Evolutionary conservation across 1,140 invertebrate species (phyloP), one percentile per base, ranked within the genome.

Genomic region (Chymomyza costata): DNA sequence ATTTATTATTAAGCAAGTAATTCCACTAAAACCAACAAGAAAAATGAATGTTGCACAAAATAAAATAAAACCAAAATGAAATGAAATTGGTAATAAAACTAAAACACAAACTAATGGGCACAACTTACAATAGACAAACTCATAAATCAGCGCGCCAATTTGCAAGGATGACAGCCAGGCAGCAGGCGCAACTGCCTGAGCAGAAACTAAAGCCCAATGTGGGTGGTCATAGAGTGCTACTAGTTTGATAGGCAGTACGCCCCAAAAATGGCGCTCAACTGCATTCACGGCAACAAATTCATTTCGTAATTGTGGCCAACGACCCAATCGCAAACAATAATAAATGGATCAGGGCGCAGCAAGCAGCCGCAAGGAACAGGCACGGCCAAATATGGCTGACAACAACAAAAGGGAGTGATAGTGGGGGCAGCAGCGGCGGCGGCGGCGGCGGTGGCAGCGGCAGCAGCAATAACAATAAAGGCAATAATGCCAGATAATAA

Each of bases 121-220:
- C 34, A 57, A 62, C 55, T 65, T 60, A 67, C 63, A 65, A 80
- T 73, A 68, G 73, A 80, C 64, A 80, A 80, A 80, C 51, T 73
- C 74, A 80, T 80, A 80, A 80, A 80, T 80, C 73, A 80, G 74
- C 63, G 74, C 73, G 73, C 74, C 73, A 80, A 80, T 80, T 80
- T 80, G 64, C 32, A 48, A 43, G 60, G 31, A 53, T 80, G 73
- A 80, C 73, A 80, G 73, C 25, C 43, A 43, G 38, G 17, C 18
- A 31, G 8, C 39, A 34, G 32, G 13, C 13, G 32, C 8, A 8
- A 13, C 32, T 10, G 25, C 10, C 25, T 6, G 10, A 10, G 5
- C 25, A 6, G 10, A 10, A 28, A 28, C 25, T 6, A 28, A 16
- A 35, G 31, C 18, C 8, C 15, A 15, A 31, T 39, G 49, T 13